Conservation (phyloP, 2,113 vertebrate species). For the Castor canadensis region DNA sequence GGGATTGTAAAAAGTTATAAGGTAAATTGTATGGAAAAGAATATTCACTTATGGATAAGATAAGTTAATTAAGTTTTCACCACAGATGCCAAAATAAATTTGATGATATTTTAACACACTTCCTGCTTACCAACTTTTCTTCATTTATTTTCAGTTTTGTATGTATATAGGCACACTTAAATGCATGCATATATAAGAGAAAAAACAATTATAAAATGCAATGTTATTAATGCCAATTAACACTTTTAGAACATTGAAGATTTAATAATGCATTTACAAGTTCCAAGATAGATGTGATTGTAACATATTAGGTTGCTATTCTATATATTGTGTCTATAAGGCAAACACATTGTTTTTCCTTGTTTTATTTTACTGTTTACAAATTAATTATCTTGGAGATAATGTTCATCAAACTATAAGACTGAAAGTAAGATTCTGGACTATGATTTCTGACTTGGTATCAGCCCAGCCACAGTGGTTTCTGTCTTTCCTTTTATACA, state of each 20-base stretch:
- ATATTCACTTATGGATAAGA: too few species aligned
- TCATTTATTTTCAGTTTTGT: conserved; percentile 33
- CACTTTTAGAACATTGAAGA: neutral
- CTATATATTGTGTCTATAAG: neutral
- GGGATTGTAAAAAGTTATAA: conserved; percentile 44
- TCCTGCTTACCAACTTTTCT: conserved; percentile 26
- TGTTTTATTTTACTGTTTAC: neutral
- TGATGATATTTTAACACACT: conserved; percentile 43
- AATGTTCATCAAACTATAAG: neutral
- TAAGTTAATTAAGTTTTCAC: conserved; percentile 58
- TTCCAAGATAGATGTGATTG: neutral
- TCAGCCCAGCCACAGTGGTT: neutral
- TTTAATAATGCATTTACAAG: neutral
- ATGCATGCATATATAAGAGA: neutral
- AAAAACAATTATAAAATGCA: neutral
- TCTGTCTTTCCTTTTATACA: neutral
- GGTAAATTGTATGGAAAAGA: conserved; percentile 62
- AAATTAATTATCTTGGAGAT: neutral
- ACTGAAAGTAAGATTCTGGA: neutral
- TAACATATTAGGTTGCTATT: neutral
- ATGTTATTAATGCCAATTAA: neutral
- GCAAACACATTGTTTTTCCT: neutral
- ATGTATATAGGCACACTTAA: neutral
- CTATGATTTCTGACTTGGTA: neutral
- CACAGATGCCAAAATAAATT: conserved; percentile 63